Conservation (phyloP, 2,113 vertebrate genomes). For the Tragelaphus buxtoni region DNA sequence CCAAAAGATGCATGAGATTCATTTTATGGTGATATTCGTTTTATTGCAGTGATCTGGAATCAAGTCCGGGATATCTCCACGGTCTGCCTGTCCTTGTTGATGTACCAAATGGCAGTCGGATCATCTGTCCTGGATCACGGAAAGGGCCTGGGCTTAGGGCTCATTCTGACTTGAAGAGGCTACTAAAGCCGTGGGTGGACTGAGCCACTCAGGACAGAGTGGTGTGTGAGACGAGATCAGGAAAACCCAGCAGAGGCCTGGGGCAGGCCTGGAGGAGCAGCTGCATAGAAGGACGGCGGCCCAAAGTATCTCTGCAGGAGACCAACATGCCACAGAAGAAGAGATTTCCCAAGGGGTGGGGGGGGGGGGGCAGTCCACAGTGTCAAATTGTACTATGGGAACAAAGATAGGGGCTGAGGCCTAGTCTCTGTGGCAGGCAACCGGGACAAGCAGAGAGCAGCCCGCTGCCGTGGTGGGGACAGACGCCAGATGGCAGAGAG, state of each 20-base stretch:
- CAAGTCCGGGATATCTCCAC: neutral
- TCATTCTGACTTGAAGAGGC: neutral
- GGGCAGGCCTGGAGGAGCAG: neutral
- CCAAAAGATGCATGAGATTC: neutral
- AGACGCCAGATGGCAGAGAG: neutral
- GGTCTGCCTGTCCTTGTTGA: neutral
- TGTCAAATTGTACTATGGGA: too few species aligned
- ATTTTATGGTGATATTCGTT: neutral
- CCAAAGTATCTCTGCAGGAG: neutral
- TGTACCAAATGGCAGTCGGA: neutral
- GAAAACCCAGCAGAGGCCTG: too few species aligned
- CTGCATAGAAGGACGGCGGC: neutral
- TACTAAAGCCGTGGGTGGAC: neutral
- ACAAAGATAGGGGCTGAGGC: neutral
- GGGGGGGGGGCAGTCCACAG: neutral
- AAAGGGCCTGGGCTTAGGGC: neutral
- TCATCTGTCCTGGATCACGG: neutral
- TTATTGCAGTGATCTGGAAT: neutral
- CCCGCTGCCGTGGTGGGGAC: neutral
- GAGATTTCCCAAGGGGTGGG: neutral
- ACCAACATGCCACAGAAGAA: neutral
- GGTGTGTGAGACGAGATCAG: rapidly evolving
- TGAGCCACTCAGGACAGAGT: neutral
- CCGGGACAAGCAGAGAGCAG: neutral
- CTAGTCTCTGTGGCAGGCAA: neutral